phyloP scores from a whole-genome alignment of 23 tunicate genomes.

The Oikopleura dioica region DNA sequence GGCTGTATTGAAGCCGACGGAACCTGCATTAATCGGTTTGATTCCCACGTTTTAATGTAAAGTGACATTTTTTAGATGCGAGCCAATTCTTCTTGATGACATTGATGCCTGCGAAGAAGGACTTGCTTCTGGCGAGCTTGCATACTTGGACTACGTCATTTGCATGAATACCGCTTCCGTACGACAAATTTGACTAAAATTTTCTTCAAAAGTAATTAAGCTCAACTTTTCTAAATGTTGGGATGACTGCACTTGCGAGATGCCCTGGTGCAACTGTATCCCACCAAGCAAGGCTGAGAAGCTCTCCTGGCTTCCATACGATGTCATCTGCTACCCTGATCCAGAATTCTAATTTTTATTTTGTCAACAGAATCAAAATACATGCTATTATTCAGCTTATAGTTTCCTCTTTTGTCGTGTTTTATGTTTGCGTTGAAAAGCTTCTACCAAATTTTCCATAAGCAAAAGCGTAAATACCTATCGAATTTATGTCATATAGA shows the following conservation, averaged over 20 bases:
- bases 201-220: not conserved
- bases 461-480: too few species aligned
- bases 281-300: not conserved
- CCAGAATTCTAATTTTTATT: too few species aligned
- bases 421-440: too few species aligned
- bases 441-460: too few species aligned
- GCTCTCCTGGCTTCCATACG: not conserved
- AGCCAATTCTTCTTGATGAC: not conserved
- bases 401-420: too few species aligned
- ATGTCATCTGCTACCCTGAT: constrained; percentile 4
- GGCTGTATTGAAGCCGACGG: constrained; percentile 2
- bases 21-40: not conserved
- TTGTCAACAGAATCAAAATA: too few species aligned
- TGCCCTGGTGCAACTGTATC: constrained; percentile 7
- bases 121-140: not conserved
- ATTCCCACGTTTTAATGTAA: too few species aligned
- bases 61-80: too few species aligned
- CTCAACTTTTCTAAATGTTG: not conserved
- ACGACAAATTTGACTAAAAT: not conserved
- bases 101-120: not conserved
- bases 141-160: not conserved
- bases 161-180: not conserved
- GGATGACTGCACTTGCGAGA: not conserved
- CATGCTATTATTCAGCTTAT: too few species aligned
- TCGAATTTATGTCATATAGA: too few species aligned